phyloP scores from a whole-genome alignment of 2,113 vertebrate genomes.

The Sphaerodactylus townsendi region DNA sequence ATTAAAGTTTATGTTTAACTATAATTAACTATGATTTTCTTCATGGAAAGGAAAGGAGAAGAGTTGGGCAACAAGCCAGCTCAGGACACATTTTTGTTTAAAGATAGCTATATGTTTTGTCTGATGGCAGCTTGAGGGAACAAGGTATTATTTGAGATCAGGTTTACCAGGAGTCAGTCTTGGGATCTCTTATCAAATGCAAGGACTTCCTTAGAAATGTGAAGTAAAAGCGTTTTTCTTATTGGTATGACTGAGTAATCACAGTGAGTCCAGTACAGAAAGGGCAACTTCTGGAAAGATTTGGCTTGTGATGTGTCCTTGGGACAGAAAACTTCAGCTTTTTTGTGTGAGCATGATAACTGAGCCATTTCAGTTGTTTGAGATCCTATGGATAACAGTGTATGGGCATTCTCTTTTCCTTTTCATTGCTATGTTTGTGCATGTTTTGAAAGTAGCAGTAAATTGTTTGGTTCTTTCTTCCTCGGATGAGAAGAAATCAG shows the following conservation, averaged over 20 bases:
- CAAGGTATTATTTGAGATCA: too few species aligned
- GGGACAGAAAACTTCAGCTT: neutral
- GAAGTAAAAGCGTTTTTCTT: neutral
- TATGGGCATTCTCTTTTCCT: conserved; percentile 44
- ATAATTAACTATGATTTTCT: too few species aligned
- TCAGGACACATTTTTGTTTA: too few species aligned
- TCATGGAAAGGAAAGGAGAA: too few species aligned
- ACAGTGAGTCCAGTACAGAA: neutral
- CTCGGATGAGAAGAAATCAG: conserved; percentile 75
- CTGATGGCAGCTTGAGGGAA: too few species aligned
- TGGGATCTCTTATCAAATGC: neutral
- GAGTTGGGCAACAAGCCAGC: too few species aligned
- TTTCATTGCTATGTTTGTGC: conserved; percentile 44
- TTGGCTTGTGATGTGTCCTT: neutral
- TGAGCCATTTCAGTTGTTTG: conserved; percentile 26
- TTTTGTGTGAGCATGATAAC: neutral
- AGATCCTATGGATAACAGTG: conserved; percentile 47
- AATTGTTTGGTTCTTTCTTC: conserved; percentile 63
- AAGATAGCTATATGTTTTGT: too few species aligned
- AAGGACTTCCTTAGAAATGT: neutral
- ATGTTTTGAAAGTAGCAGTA: conserved; percentile 70
- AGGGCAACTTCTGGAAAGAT: neutral
- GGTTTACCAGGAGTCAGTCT: neutral
- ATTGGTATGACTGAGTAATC: neutral
- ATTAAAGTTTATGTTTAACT: too few species aligned